Percentiles rank a stretch among this genome's conserved stretches.
Conservation (phyloP, 1,140 invertebrate genomes). For the Aethina tumida region DNA sequence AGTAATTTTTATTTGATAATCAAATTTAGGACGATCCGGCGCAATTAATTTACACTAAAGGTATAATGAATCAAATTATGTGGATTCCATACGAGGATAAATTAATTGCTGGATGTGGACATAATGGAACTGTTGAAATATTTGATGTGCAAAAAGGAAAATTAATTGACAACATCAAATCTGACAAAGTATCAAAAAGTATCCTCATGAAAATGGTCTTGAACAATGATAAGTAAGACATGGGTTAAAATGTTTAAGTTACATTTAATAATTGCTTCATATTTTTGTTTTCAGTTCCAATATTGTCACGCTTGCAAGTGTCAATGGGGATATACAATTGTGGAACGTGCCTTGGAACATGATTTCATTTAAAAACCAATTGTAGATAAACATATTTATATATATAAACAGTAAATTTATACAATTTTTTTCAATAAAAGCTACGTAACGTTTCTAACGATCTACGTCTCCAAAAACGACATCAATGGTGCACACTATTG, state of each 20-base stretch:
- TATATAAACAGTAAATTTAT: too few relatives aligned
- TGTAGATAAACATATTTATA: too few relatives aligned
- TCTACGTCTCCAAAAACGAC: slow-evolving; percentile 31
- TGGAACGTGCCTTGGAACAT: slow-evolving; percentile 32
- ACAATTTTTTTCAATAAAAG: too few relatives aligned
- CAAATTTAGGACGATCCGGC: slow-evolving; percentile 28
- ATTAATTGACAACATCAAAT: slow-evolving; percentile 15
- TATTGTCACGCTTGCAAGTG: slow-evolving; percentile 25
- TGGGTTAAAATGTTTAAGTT: neutral
- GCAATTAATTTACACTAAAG: slow-evolving; percentile 28
- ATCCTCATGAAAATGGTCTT: slow-evolving; percentile 19
- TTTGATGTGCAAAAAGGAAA: slow-evolving; percentile 25
- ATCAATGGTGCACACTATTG: slow-evolving; percentile 54
- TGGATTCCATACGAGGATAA: slow-evolving; percentile 31
- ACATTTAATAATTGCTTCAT: slow-evolving; percentile 1
- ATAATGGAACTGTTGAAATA: slow-evolving; percentile 21
- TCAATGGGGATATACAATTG: slow-evolving; percentile 27
- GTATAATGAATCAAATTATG: slow-evolving; percentile 15
- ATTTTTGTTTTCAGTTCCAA: slow-evolving; percentile 21
- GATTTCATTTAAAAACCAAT: too few relatives aligned
- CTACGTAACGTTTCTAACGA: slow-evolving; percentile 21
- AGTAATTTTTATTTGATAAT: slow-evolving; percentile 4
- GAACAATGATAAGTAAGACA: slow-evolving; percentile 17
- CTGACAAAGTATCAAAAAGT: slow-evolving; percentile 14
- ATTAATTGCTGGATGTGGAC: slow-evolving; percentile 26